A percentile compares a stretch with the other conserved stretches of the same genome.
These are phyloP conservation scores for Eupleurogrammus muticus DNA, from an alignment of 2,797 vertebrate species.

Conservation along the genomic window DNA sequence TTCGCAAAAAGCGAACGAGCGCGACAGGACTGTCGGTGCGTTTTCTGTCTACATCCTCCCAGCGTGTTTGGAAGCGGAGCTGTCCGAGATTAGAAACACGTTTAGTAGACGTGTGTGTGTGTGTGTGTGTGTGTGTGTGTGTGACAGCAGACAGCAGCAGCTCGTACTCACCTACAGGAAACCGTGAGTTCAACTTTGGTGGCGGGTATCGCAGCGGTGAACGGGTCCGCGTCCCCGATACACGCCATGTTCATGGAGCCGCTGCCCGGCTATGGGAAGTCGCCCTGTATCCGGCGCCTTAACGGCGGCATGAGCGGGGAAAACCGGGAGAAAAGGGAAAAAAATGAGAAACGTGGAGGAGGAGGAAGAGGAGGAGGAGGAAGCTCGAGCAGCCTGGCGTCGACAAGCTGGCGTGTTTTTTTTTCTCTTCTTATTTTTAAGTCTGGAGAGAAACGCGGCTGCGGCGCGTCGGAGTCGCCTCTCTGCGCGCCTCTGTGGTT, in stretches of 20 bases:
- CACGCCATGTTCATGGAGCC: slow-evolving; percentile 87
- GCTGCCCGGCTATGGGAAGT: slow-evolving; percentile 62
- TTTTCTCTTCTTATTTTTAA: background rate
- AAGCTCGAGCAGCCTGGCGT: background rate
- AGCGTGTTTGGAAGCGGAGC: background rate
- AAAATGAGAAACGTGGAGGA: background rate
- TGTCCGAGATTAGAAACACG: background rate
- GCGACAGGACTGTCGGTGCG: slow-evolving; percentile 4
- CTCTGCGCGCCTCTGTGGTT: slow-evolving; percentile 56
- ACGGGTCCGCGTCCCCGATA: slow-evolving; percentile 91
- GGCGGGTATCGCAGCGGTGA: slow-evolving; percentile 94
- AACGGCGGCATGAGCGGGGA: slow-evolving; percentile 65
- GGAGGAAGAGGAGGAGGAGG: background rate
- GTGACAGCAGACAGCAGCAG: background rate
- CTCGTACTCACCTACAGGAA: slow-evolving; percentile 91
- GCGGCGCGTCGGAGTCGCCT: slow-evolving; percentile 45
- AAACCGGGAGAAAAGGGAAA: background rate
- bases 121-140: no score
- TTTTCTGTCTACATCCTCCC: slow-evolving; percentile 5
- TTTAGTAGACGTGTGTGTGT: no score
- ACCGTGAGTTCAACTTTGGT: slow-evolving; percentile 97
- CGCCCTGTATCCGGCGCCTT: slow-evolving; percentile 55
- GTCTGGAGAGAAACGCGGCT: slow-evolving; percentile 15
- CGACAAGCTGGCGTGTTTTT: background rate
- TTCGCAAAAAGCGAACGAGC: background rate